phyloP scores from a whole-genome alignment of 2,797 vertebrate genomes.

The Thaleichthys pacificus region DNA sequence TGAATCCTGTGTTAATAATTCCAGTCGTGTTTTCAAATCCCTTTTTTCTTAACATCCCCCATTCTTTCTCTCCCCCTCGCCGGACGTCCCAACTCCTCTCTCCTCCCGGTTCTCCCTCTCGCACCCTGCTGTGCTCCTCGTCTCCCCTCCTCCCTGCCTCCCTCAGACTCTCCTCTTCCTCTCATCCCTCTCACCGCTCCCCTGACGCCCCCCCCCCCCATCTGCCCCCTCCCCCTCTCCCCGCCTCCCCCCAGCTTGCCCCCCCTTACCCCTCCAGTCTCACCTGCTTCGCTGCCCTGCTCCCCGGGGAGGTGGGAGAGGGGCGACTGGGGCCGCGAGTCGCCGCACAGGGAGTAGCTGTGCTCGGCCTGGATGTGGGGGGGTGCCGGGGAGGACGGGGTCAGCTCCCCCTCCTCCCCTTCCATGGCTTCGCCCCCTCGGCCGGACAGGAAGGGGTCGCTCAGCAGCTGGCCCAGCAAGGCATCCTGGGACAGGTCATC shows the following conservation, averaged over 20 bases:
- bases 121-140: not conserved
- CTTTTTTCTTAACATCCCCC: too few species aligned
- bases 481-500: conserved; percentile 94
- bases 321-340: conserved; percentile 91
- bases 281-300: conserved; percentile 87
- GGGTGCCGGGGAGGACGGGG: conserved; percentile 82
- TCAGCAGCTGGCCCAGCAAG: conserved; percentile 92
- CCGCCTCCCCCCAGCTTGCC: not conserved
- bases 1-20: too few species aligned
- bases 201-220: not conserved
- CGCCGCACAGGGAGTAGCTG: conserved; percentile 95
- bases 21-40: too few species aligned
- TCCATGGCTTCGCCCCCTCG: conserved; percentile 85
- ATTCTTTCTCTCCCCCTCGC: too few species aligned
- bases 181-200: too few species aligned
- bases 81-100: too few species aligned
- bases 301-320: conserved; percentile 85
- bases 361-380: conserved; percentile 96
- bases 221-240: not conserved
- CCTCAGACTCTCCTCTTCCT: too few species aligned
- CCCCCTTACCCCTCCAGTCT: not conserved
- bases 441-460: conserved; percentile 94
- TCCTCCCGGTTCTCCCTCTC: too few species aligned
- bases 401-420: conserved; percentile 73
- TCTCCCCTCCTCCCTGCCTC: not conserved